phyloP scores from a whole-genome alignment of 2,888 invertebrate species.

The Boloria selene region DNA sequence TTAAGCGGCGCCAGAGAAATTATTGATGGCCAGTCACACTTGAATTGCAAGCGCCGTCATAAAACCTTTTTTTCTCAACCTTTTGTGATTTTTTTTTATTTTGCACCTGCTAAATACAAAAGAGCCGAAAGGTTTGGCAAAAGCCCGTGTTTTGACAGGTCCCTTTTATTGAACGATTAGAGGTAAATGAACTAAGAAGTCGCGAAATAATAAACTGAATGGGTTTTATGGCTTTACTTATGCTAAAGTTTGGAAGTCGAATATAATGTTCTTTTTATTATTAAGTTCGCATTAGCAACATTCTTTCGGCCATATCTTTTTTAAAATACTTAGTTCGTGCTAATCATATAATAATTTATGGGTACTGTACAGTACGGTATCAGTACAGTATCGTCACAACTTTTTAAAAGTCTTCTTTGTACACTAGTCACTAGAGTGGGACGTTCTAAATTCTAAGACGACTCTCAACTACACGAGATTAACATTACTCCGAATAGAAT shows the following conservation, averaged over 20 bases:
- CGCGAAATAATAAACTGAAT: slow-evolving; percentile 23
- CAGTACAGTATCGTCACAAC: too few relatives aligned
- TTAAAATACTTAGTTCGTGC: too few relatives aligned
- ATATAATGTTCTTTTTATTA: slow-evolving; percentile 1
- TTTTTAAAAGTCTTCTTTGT: too few relatives aligned
- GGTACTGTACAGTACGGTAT: too few relatives aligned
- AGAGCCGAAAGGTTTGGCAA: slow-evolving; percentile 50
- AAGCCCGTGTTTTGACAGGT: slow-evolving; percentile 73
- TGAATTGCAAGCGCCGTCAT: slow-evolving; percentile 66
- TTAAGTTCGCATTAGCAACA: background rate
- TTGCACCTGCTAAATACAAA: slow-evolving; percentile 71
- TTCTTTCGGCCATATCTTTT: too few relatives aligned
- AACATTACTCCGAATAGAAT: too few relatives aligned
- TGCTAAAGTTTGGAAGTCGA: slow-evolving; percentile 4
- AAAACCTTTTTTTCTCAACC: slow-evolving; percentile 42
- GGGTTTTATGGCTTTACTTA: slow-evolving; percentile 32
- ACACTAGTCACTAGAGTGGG: too few relatives aligned
- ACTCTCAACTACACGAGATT: too few relatives aligned
- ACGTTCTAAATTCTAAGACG: too few relatives aligned
- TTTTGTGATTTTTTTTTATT: slow-evolving; percentile 54
- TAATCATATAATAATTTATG: too few relatives aligned
- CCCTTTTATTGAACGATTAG: slow-evolving; percentile 52
- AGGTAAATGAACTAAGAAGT: slow-evolving; percentile 39
- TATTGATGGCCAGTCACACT: slow-evolving; percentile 39
- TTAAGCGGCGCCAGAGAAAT: slow-evolving; percentile 39